These are phyloP conservation scores for Azemiops feae DNA, from an alignment of 2,113 vertebrate genomes.

Conservation along the genomic window DNA sequence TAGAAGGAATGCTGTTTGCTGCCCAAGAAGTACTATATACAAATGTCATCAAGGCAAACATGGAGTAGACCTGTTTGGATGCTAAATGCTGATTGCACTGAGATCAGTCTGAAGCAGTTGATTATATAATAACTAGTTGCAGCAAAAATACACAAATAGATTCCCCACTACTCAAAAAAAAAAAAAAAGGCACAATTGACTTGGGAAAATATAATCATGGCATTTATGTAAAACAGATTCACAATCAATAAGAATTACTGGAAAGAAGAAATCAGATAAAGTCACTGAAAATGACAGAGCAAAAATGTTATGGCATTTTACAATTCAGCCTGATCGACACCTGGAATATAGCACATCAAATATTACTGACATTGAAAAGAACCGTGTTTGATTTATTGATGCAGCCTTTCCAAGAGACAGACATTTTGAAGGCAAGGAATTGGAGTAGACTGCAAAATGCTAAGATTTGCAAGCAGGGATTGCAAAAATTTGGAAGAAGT, in stretches of 20 bases:
- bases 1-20: neutral
- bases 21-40: neutral
- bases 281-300: neutral
- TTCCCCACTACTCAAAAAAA: neutral
- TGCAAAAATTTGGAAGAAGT: neutral
- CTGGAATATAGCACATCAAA: neutral
- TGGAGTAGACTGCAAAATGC: neutral
- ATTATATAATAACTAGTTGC: neutral
- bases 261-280: neutral
- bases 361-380: neutral
- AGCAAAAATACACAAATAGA: neutral
- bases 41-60: neutral
- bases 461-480: neutral
- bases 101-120: neutral
- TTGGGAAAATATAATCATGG: neutral
- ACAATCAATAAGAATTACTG: neutral
- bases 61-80: neutral
- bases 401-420: neutral
- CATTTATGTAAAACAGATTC: neutral
- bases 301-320: neutral
- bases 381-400: neutral
- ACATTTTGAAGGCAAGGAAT: neutral
- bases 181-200: neutral
- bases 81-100: neutral
- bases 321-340: neutral